These are phyloP conservation scores for Hippopotamyrus pictus DNA, from an alignment of 2,797 vertebrate species.

Conservation along the genomic window DNA sequence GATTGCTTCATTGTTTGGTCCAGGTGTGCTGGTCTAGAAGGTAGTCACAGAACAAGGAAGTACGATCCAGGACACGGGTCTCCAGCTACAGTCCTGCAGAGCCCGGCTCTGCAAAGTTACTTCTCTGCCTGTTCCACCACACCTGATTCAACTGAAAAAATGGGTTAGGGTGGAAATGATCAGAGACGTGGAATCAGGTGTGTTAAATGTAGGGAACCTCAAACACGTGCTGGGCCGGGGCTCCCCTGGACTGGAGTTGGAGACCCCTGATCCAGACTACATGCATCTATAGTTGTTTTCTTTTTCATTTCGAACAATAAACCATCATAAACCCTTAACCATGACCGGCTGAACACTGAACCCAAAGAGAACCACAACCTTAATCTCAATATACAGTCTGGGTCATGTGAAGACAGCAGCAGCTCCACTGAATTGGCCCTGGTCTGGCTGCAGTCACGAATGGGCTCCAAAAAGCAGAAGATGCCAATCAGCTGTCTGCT, in stretches of 20 bases:
- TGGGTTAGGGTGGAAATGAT: not conserved
- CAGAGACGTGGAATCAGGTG: not conserved
- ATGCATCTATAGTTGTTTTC: not conserved
- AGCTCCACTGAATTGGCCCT: not conserved
- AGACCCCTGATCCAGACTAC: not conserved
- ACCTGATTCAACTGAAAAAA: not conserved
- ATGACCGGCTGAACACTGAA: not conserved
- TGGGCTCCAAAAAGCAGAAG: not conserved
- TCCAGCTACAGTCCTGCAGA: not conserved
- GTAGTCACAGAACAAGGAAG: not conserved
- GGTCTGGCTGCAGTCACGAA: not conserved
- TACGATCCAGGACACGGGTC: not conserved
- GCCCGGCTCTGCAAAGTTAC: not conserved
- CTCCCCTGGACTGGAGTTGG: not conserved
- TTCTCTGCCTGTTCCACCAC: not conserved
- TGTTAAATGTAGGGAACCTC: not conserved
- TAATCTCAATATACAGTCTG: not conserved
- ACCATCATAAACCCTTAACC: not conserved
- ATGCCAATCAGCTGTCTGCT: not conserved
- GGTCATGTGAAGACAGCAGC: not conserved
- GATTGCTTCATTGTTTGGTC: not conserved
- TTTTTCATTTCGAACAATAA: not conserved
- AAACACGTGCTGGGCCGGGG: not conserved
- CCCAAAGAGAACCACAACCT: not conserved
- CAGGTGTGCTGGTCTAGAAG: not conserved